Evolutionary conservation across 2,888 invertebrate genomes (phyloP).

Genomic region (Cantharis flavilabris): DNA sequence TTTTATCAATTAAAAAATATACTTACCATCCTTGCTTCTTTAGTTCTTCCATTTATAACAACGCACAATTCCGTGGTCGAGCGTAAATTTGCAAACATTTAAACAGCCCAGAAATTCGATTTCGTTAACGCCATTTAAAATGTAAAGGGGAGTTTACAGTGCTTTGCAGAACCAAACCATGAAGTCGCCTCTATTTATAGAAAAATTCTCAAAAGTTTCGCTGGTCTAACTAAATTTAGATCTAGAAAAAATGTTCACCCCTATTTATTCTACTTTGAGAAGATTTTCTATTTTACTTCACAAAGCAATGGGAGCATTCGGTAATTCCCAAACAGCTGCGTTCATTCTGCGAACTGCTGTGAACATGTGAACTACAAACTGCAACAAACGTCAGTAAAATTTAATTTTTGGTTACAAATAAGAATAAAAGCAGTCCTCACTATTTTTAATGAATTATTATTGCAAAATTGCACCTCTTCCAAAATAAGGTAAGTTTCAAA

Average conservation of each 20-base stretch:
- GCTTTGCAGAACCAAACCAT: background rate
- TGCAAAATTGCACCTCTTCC: background rate
- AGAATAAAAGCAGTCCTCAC: background rate
- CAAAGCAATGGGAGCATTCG: too few species aligned
- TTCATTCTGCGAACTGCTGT: too few species aligned
- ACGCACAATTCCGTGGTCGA: background rate
- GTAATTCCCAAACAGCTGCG: too few species aligned
- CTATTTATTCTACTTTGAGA: too few species aligned
- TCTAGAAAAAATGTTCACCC: too few species aligned
- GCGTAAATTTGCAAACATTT: background rate
- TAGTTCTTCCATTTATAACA: background rate
- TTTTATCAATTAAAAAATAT: slow-evolving; percentile 53
- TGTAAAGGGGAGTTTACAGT: background rate
- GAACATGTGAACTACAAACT: background rate
- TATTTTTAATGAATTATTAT: background rate
- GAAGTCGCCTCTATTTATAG: background rate
- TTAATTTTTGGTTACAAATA: background rate
- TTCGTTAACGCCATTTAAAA: background rate
- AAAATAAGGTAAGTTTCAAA: background rate
- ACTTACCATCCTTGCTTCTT: slow-evolving; percentile 54
- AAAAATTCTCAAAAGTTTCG: background rate
- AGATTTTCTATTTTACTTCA: too few species aligned
- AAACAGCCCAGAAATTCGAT: background rate
- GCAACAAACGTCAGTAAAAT: background rate
- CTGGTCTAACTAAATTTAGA: background rate